Conservation (phyloP, 2,888 invertebrate genomes). For the Nephrotoma guestfalica region DNA sequence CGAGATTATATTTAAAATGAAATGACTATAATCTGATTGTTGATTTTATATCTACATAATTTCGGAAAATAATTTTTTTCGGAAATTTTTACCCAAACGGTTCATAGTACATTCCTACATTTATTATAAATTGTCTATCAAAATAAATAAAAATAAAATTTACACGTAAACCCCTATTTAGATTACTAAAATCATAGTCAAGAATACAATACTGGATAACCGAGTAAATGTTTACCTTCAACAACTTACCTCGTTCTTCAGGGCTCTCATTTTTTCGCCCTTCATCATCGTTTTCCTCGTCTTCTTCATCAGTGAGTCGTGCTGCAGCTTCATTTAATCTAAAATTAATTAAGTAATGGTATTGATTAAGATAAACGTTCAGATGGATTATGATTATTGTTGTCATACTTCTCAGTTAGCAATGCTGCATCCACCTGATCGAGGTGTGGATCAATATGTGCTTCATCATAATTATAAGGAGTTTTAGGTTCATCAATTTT, state of each 20-base stretch:
- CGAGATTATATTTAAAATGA: too few relatives aligned
- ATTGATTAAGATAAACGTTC: not conserved
- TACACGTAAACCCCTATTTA: too few relatives aligned
- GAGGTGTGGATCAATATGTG: slow-evolving; percentile 34
- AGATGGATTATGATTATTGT: not conserved
- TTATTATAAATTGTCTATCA: too few relatives aligned
- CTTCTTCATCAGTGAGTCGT: slow-evolving; percentile 34
- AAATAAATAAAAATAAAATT: too few relatives aligned
- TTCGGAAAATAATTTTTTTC: too few relatives aligned
- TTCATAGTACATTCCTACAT: too few relatives aligned
- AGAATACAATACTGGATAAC: not conserved
- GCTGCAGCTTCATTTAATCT: slow-evolving; percentile 29
- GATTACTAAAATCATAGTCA: too few relatives aligned
- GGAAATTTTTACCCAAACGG: too few relatives aligned
- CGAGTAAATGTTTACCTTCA: not conserved
- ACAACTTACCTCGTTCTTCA: slow-evolving; percentile 38
- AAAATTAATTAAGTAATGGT: slow-evolving; percentile 6
- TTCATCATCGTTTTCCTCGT: slow-evolving; percentile 40
- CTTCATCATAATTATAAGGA: slow-evolving; percentile 54
- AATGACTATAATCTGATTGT: too few relatives aligned
- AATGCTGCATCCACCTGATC: slow-evolving; percentile 53
- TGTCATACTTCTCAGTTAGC: slow-evolving; percentile 55
- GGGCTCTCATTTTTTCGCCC: slow-evolving; percentile 45
- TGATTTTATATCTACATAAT: too few relatives aligned
- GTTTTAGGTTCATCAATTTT: slow-evolving; percentile 98